Conservation (phyloP, 2,888 invertebrate genomes). For the Cecidostiba fungosa region DNA sequence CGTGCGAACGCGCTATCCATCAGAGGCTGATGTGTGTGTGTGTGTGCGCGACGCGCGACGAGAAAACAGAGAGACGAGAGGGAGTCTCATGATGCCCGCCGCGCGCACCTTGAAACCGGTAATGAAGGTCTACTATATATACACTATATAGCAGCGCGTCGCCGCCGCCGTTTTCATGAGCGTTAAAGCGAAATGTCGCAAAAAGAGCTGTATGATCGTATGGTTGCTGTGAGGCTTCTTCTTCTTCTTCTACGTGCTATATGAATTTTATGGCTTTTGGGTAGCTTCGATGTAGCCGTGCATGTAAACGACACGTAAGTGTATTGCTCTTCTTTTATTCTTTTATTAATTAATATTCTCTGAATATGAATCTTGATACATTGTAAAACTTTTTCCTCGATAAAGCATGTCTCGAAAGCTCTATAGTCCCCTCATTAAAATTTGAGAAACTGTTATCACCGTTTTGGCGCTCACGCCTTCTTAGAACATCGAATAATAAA, state of each 20-base stretch:
- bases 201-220: slow-evolving; percentile 61
- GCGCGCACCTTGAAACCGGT: slow-evolving; percentile 60
- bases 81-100: neutral
- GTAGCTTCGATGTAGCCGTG: neutral
- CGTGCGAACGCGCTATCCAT: slow-evolving; percentile 78
- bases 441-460: neutral
- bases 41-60: neutral
- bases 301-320: neutral
- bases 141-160: too few relatives aligned
- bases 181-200: slow-evolving; percentile 64
- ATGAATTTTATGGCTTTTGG: neutral
- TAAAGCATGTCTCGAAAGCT: neutral
- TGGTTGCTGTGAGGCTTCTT: neutral
- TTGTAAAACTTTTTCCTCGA: neutral
- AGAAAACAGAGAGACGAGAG: slow-evolving; percentile 16
- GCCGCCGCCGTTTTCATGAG: slow-evolving; percentile 54
- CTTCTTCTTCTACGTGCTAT: neutral
- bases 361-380: neutral
- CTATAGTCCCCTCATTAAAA: neutral
- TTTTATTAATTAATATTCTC: too few relatives aligned
- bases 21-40: too few relatives aligned
- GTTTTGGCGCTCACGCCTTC: slow-evolving; percentile 7
- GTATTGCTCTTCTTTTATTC: neutral
- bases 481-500: slow-evolving; percentile 44
- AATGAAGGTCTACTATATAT: slow-evolving; percentile 72